Evolutionary conservation across 92 coral and sea anemone genomes (phyloP).

Genomic region (Muricea muricata): DNA sequence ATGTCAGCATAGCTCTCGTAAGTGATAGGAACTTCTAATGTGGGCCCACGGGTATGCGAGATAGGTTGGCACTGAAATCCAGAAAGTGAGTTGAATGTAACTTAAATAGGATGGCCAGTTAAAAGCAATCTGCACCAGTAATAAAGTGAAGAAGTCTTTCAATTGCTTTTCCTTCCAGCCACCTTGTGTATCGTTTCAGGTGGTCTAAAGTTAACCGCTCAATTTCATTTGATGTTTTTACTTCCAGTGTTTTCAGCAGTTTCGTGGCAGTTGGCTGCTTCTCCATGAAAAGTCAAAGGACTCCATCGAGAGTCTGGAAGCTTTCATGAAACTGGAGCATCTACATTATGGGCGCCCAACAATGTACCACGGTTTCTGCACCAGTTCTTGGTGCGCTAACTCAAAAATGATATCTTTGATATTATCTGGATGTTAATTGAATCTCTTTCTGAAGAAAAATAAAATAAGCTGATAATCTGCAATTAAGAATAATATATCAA

Average conservation of each 20-base stretch:
- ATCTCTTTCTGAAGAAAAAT: neutral
- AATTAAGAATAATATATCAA: neutral
- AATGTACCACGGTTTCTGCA: conserved; percentile 70
- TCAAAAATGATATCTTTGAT: too few relatives aligned
- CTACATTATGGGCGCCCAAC: conserved; percentile 60
- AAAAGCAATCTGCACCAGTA: conserved; percentile 41
- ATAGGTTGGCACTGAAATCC: conserved; percentile 48
- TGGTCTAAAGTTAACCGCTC: conserved; percentile 32
- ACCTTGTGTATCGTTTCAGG: conserved; percentile 38
- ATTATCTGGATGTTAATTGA: neutral
- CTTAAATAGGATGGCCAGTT: neutral
- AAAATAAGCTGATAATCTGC: too few relatives aligned
- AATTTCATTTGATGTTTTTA: conserved; percentile 23
- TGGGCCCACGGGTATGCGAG: conserved; percentile 33
- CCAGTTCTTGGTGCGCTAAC: conserved; percentile 71
- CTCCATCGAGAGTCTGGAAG: conserved; percentile 38
- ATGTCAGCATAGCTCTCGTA: conserved; percentile 34
- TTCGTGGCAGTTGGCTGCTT: conserved; percentile 55
- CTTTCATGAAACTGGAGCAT: conserved; percentile 13
- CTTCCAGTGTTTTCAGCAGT: conserved; percentile 17
- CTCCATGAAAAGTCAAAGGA: neutral
- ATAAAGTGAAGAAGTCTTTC: conserved; percentile 38
- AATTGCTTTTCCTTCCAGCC: conserved; percentile 38
- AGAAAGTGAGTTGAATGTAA: conserved; percentile 18
- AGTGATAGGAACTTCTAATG: conserved; percentile 41